Base-by-base conservation (phyloP, 2,888 invertebrate genomes). In the Trichogramma evanescens region DNA sequence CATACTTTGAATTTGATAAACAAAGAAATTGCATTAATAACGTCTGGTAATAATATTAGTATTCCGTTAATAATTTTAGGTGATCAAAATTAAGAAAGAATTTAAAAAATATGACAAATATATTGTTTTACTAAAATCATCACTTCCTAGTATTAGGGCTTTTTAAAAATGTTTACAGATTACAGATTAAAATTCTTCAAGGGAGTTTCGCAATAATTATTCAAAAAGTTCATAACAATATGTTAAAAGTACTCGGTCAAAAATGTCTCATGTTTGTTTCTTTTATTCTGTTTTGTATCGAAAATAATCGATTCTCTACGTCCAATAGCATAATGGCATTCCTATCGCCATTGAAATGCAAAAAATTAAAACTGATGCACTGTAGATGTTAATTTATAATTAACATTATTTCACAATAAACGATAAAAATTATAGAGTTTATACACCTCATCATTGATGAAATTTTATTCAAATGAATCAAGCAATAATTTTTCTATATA, bases 221-320 rank as follows among this genome's bases (percentile, higher is more conserved):
- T 10, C 7, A 59, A 42, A 59, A 61, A 63, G 62, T 64, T 60
- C 60, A 64, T 61, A 64, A 63, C 59, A 61, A 61, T 10, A 63
- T 63, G 61, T 61, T 58, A 58, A 58, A 60, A 60, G 46, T 63
- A 63, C 63, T 60, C 49, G 55, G 58, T 58, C 55, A 60, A 52
- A 63, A 63, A 60, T 63, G 60, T 60, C 60, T 63, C 58, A 52
- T 53, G 57, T 56, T 58, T 58, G 50, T 60, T 26, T 26, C 26
- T 26, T 26, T 26, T 26, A 26, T 8, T n/a, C 9, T 45, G 9
- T 45, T 45, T 8, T n/a, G 45, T n/a, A 9, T n/a, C 45, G 45
- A 45, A 9, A 64, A 64, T 56, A 64, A 59, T 61, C 57, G 61
- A 61, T 44, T 59, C 61, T 63, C 57, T 60, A 62, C 62, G 62